Conservation (phyloP, 2,797 vertebrate species). For the Emydoidea blandingii region DNA sequence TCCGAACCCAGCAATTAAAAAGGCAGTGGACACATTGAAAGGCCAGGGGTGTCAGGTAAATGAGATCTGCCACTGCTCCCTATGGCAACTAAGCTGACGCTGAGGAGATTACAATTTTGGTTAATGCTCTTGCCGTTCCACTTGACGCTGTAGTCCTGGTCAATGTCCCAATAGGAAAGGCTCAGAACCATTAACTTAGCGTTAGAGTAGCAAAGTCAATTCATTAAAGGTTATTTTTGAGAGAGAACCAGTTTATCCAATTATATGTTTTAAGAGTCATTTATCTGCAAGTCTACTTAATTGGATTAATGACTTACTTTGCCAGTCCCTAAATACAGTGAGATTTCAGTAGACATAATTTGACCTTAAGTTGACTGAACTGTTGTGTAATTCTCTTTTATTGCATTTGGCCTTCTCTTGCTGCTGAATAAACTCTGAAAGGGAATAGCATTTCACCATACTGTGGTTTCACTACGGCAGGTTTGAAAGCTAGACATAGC, state of each 20-base stretch:
- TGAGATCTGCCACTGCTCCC: conserved; percentile 27
- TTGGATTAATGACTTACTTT: conserved; percentile 72
- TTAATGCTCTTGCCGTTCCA: conserved; percentile 71
- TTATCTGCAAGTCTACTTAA: conserved; percentile 72
- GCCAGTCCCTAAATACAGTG: conserved; percentile 55
- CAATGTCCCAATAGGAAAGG: conserved; percentile 52
- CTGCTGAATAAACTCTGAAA: neutral
- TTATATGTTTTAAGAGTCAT: conserved; percentile 73
- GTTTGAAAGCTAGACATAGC: neutral
- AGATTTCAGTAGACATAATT: conserved; percentile 54
- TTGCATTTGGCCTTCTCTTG: neutral
- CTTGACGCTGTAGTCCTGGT: conserved; percentile 67
- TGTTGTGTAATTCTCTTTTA: neutral
- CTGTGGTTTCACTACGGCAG: neutral
- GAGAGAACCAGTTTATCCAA: conserved; percentile 74
- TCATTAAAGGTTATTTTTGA: conserved; percentile 78
- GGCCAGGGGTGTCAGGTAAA: conserved; percentile 92
- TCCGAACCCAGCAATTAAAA: conserved; percentile 81
- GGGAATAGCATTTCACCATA: neutral
- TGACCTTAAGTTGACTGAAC: conserved; percentile 59
- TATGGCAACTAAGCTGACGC: conserved; percentile 51
- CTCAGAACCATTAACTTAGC: conserved; percentile 1
- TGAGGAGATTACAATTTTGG: conserved; percentile 64
- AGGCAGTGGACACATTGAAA: conserved; percentile 88
- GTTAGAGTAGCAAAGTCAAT: conserved; percentile 60